Conservation (phyloP, 1,140 invertebrate species). For the Bombus ignitus region DNA sequence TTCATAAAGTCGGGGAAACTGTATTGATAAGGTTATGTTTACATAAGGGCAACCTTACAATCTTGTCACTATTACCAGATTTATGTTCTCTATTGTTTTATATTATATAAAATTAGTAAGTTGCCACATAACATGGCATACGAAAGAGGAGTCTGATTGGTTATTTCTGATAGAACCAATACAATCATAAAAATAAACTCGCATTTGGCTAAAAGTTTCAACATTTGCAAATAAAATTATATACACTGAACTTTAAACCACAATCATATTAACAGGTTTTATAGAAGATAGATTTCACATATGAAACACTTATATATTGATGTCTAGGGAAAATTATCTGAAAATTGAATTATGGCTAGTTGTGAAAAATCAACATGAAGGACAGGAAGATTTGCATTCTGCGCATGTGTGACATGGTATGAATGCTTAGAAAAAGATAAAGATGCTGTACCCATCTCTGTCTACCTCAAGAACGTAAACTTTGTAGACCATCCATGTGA, state of each 20-base stretch:
- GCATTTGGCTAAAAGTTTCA: neutral
- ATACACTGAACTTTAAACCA: neutral
- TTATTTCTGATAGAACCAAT: neutral
- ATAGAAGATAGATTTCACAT: too few relatives aligned
- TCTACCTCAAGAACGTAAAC: too few relatives aligned
- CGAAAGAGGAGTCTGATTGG: neutral
- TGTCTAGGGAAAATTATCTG: too few relatives aligned
- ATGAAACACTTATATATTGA: too few relatives aligned
- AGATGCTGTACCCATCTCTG: too few relatives aligned
- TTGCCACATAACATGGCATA: neutral
- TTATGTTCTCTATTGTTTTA: neutral
- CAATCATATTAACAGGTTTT: too few relatives aligned
- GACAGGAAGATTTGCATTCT: too few relatives aligned
- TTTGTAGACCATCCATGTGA: too few relatives aligned
- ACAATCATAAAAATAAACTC: neutral
- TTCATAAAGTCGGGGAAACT: neutral
- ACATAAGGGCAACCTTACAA: neutral
- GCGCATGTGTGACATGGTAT: too few relatives aligned
- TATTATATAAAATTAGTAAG: neutral
- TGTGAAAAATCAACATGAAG: too few relatives aligned
- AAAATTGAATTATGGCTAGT: too few relatives aligned
- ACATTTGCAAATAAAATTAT: neutral
- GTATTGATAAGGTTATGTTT: neutral
- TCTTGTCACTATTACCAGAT: neutral
- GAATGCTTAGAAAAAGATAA: too few relatives aligned